Evolutionary conservation across 2,888 invertebrate species (phyloP), one percentile per base, ranked within the genome.

Genomic region (Aquatica leii): DNA sequence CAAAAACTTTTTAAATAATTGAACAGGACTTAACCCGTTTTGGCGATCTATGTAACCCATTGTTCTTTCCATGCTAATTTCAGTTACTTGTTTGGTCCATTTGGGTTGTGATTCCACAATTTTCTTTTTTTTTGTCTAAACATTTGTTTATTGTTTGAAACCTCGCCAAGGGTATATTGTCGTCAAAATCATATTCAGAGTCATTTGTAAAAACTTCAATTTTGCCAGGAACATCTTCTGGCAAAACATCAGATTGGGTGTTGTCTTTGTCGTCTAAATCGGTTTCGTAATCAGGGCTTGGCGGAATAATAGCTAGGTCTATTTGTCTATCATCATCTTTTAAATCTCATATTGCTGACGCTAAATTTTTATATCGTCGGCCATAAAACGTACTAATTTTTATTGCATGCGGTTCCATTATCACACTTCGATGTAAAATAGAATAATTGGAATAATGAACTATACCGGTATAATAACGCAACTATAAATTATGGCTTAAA

Each of bases 201-300:
- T 37, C 37, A 37, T 37, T 37, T 37, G 37, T 11, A 37, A 37
- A n/a, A 37, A 37, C 37, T 37, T 37, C 37, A 12, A 37, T 37
- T 37, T 11, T 11, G 37, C 37, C 37, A 24, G 24, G 6, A 6
- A 24, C 24, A 24, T 24, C 24, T 24, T 6, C 6, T 11, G 12
- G 37, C n/a, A 37, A 37, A 37, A 37, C 37, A 37, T 37, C 37
- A 4, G 24, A 24, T 24, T 24, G 24, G 6, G 6, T 24, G 24
- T 24, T 24, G 24, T 24, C 24, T n/a, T n/a, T n/a, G n/a, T n/a
- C n/a, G n/a, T n/a, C n/a, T n/a, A n/a, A n/a, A n/a, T 31, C 31
- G 4, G 31, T 31, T 31, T 31, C 31, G 31, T 31, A 31, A 31
- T 31, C 31, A n/a, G n/a, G n/a, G n/a, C n/a, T n/a, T n/a, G n/a